Conservation (phyloP, 2,888 invertebrate genomes). For the Cryptocheilus praepositus region DNA sequence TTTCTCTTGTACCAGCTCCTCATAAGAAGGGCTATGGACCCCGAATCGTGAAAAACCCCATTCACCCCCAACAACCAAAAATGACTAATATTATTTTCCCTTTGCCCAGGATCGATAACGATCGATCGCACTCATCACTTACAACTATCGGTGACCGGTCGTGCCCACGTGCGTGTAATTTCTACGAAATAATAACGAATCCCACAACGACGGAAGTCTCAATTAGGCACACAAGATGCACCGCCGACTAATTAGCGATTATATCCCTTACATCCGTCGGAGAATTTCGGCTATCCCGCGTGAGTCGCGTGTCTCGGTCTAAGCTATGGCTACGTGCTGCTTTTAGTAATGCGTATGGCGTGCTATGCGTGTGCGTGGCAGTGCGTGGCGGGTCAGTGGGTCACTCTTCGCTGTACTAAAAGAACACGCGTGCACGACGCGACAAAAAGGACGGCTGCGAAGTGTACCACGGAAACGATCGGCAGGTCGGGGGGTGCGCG, state of each 20-base stretch:
- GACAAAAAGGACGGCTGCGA: too few species aligned
- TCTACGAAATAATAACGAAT: background rate
- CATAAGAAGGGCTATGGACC: too few species aligned
- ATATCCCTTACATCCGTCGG: background rate
- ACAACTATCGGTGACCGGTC: too few species aligned
- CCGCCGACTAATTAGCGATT: conserved; percentile 5
- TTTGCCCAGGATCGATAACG: too few species aligned
- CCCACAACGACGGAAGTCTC: background rate
- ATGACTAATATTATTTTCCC: too few species aligned
- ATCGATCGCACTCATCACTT: too few species aligned
- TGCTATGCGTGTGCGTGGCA: conserved; percentile 27
- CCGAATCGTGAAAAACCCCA: too few species aligned
- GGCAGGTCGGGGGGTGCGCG: background rate
- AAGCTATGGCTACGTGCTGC: conserved; percentile 5
- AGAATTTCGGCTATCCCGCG: conserved; percentile 1
- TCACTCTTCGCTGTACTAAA: conserved; percentile 57
- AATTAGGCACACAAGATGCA: background rate
- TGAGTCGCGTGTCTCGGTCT: conserved; percentile 21
- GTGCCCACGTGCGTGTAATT: background rate
- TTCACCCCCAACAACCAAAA: too few species aligned
- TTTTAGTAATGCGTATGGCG: too few species aligned
- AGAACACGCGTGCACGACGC: conserved; percentile 33
- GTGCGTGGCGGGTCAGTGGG: conserved; percentile 60
- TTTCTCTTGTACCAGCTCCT: too few species aligned
- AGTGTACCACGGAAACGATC: too few species aligned